These are phyloP conservation scores for Myotis planiceps DNA, from an alignment of 2,797 vertebrate species.

Conservation along the genomic window DNA sequence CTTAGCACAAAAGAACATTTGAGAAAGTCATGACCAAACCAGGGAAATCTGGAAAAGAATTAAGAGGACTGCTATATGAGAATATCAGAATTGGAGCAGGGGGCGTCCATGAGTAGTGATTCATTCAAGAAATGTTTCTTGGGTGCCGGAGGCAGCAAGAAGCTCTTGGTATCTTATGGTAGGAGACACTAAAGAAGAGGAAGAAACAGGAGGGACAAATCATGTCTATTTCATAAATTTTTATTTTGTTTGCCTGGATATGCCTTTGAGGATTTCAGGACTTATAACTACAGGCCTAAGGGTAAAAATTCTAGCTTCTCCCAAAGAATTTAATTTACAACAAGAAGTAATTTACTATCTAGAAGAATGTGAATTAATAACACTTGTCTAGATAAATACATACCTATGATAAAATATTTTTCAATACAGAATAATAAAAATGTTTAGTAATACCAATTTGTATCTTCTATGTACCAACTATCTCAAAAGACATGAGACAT, in stretches of 20 bases:
- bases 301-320: not conserved
- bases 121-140: not conserved
- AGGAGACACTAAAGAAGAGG: not conserved
- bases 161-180: not conserved
- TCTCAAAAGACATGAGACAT: constrained; percentile 15
- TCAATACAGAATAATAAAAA: not conserved
- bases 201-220: not conserved
- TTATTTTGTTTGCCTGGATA: not conserved
- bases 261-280: constrained; percentile 17
- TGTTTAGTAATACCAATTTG: constrained; percentile 14
- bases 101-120: not conserved
- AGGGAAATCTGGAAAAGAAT: not conserved
- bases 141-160: not conserved
- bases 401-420: constrained; percentile 15
- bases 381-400: not conserved
- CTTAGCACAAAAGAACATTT: not conserved
- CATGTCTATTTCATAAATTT: not conserved
- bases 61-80: not conserved
- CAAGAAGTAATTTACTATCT: constrained; percentile 9
- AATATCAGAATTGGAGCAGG: not conserved
- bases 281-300: not conserved
- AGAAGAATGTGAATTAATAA: constrained; percentile 32
- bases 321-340: constrained; percentile 24
- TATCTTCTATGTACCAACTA: not conserved
- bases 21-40: not conserved